phyloP scores from a whole-genome alignment of 2,888 invertebrate species.

The Bombylius major region DNA sequence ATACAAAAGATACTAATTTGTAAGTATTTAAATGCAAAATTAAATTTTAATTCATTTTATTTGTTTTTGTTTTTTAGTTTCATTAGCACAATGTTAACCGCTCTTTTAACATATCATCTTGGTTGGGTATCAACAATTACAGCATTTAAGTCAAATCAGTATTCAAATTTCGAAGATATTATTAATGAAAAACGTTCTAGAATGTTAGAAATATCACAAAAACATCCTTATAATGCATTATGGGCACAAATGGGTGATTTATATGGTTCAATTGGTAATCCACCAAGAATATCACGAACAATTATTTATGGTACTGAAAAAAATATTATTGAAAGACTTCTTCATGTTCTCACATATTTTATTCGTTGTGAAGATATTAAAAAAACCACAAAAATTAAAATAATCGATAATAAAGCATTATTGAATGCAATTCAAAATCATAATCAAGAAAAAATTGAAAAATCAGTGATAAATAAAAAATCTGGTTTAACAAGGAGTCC shows the following conservation, averaged over 20 bases:
- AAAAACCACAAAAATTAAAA: conserved; percentile 39
- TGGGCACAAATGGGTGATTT: conserved; percentile 84
- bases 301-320: conserved; percentile 56
- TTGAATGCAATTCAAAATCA: conserved; percentile 15
- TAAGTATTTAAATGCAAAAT: conserved; percentile 40
- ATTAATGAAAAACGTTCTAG: conserved; percentile 36
- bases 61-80: conserved; percentile 51
- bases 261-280: conserved; percentile 72
- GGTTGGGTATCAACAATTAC: conserved; percentile 79
- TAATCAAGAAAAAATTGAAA: conserved; percentile 7
- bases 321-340: conserved; percentile 56
- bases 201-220: conserved; percentile 44
- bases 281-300: conserved; percentile 64
- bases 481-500: conserved; percentile 24
- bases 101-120: conserved; percentile 77
- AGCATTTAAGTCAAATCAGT: conserved; percentile 27
- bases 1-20: conserved; percentile 84
- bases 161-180: conserved; percentile 22
- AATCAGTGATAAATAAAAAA: neutral
- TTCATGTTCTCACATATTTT: conserved; percentile 75
- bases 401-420: conserved; percentile 27
- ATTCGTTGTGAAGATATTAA: conserved; percentile 65
- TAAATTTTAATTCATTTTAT: neutral
- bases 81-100: conserved; percentile 76
- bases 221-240: conserved; percentile 71